Evolutionary conservation across 2,797 vertebrate species (phyloP).

Genomic region (Babyrousa celebensis): DNA sequence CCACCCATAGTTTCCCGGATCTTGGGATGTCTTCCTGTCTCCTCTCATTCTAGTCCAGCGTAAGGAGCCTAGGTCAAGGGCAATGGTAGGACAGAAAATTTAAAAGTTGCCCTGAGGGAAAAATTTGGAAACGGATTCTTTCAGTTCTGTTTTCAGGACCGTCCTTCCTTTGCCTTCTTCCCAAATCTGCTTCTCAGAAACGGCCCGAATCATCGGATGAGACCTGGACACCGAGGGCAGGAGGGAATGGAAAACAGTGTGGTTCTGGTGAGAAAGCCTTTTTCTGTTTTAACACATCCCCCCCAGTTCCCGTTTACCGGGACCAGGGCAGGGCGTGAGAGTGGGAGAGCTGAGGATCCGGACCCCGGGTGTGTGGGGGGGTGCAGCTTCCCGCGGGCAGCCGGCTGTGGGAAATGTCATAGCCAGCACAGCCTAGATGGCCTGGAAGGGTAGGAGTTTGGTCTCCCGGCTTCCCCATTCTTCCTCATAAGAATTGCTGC

Average conservation of each 20-base stretch:
- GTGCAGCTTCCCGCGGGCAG: not conserved
- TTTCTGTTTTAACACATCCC: not conserved
- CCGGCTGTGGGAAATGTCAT: not conserved
- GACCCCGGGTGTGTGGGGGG: not conserved
- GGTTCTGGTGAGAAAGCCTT: not conserved
- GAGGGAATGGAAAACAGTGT: not conserved
- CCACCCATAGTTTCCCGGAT: rapidly evolving
- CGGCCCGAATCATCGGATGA: not conserved
- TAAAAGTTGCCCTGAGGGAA: not conserved
- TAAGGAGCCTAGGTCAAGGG: not conserved
- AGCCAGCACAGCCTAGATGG: not conserved
- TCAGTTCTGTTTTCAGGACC: not conserved
- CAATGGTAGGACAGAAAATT: not conserved
- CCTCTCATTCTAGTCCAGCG: not conserved
- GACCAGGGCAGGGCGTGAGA: not conserved
- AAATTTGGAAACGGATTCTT: not conserved
- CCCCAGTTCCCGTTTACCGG: not conserved
- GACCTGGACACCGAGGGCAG: not conserved
- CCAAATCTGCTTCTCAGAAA: not conserved
- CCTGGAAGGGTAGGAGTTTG: not conserved
- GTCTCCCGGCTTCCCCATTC: not conserved
- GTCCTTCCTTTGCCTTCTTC: not conserved
- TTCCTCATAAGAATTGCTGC: rapidly evolving
- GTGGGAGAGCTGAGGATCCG: not conserved
- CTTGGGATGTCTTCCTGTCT: not conserved